Evolutionary conservation across 92 coral and sea anemone genomes (phyloP).

Genomic region (Diadumene lineata): DNA sequence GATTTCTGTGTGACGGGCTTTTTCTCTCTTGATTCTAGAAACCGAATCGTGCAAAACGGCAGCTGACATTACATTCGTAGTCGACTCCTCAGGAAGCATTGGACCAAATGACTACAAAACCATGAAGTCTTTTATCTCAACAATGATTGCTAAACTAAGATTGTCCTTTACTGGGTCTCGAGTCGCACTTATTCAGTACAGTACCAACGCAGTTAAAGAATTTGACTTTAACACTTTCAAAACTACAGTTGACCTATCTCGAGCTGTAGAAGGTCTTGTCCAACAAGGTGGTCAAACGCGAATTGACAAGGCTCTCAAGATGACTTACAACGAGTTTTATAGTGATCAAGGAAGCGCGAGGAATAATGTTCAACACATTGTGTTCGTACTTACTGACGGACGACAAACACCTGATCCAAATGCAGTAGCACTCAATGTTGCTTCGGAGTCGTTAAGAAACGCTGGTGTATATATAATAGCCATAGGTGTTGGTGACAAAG

Average conservation of each 20-base stretch:
- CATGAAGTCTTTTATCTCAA: conserved; percentile 72
- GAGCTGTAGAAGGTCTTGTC: conserved; percentile 57
- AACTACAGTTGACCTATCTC: conserved; percentile 47
- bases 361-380: conserved; percentile 52
- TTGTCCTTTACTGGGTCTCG: conserved; percentile 76
- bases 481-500: conserved; percentile 45
- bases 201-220: conserved; percentile 57
- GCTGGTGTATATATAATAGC: conserved; percentile 46
- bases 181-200: conserved; percentile 71
- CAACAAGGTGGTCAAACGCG: conserved; percentile 69
- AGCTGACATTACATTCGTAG: conserved; percentile 73
- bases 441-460: conserved; percentile 43
- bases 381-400: conserved; percentile 67
- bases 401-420: conserved; percentile 54
- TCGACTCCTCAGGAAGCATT: conserved; percentile 91
- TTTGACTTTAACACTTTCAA: conserved; percentile 53
- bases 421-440: conserved; percentile 34
- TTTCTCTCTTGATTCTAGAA: no score
- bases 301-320: conserved; percentile 75
- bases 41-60: conserved; percentile 29
- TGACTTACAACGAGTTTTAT: conserved; percentile 37
- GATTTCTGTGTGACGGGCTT: no score
- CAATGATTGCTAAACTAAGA: conserved; percentile 52
- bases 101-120: conserved; percentile 58
- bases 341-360: conserved; percentile 34